Conservation (phyloP, 2,113 vertebrate species). For the Arenaria interpres region DNA sequence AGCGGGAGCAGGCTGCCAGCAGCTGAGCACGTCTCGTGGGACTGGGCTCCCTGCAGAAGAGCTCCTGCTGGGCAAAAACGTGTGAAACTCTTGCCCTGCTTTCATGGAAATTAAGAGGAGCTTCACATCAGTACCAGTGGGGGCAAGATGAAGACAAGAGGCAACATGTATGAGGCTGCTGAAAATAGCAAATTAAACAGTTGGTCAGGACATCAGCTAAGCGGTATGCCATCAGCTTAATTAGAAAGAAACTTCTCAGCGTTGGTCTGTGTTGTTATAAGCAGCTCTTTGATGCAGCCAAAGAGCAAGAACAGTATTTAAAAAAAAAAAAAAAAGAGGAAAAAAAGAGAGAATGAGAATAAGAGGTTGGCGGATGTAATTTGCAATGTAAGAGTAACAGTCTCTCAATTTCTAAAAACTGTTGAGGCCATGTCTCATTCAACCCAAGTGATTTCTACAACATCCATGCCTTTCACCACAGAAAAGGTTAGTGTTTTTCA, state of each 20-base stretch:
- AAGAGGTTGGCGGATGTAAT: neutral
- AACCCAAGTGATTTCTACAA: neutral
- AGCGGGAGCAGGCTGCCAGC: neutral
- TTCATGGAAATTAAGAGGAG: neutral
- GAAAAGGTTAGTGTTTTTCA: neutral
- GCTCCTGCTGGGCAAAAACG: neutral
- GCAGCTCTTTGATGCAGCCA: neutral
- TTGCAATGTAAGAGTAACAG: neutral
- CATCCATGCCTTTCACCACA: neutral
- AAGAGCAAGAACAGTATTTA: neutral
- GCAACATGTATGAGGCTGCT: neutral
- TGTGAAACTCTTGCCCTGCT: neutral
- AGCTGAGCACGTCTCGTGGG: neutral
- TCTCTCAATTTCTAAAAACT: neutral
- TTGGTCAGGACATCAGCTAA: slow-evolving; percentile 1
- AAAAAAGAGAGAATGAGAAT: neutral
- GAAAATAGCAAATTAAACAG: slow-evolving; percentile 39
- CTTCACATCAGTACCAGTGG: neutral
- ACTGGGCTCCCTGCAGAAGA: neutral
- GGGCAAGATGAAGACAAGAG: slow-evolving; percentile 15
- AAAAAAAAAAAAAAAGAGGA: neutral
- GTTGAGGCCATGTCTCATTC: neutral
- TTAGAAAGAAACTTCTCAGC: neutral
- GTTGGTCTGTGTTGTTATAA: neutral
- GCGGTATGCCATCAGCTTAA: neutral